Base-by-base conservation (phyloP, 1,140 invertebrate species). In the Hyposmocoma kahamanoa region DNA sequence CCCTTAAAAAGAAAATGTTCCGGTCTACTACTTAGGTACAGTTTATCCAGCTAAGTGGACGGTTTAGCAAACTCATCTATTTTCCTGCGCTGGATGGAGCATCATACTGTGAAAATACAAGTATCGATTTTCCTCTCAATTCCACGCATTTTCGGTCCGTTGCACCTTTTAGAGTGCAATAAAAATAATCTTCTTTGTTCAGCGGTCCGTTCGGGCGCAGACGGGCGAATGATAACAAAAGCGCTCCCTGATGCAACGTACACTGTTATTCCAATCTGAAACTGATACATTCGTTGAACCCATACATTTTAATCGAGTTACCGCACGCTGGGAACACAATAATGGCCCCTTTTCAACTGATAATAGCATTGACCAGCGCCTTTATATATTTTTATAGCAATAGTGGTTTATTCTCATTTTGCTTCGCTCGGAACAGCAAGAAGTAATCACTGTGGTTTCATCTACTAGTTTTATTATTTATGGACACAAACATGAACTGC, bases 101-200 rank as follows among this genome's bases (percentile, higher is more conserved):
- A 26, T 26, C 24, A 26, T 26, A 6, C 24, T 26, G 24, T 26
- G 24, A 26, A 26, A 26, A 26, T 26, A 26, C 11, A 26, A 26
- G 24, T 26, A 26, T 26, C 11, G 24, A 26, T 26, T 77, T 62
- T 67, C 53, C 63, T 68, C 67, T 68, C 67, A 76, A 78, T 76
- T 74, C 67, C 69, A 67, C 62, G 65, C 63, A 67, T 72, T 67
- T 69, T 67, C 73, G 63, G 68, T 62, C 70, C 54, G 62, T 62
- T 74, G 73, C 69, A 72, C 72, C 69, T 77, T 81, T 77, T 57
- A 66, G 62, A 67, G 67, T 75, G 75, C 73, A 79, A 77, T 78
- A 80, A 78, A 82, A 82, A 79, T 79, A 82, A 82, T 82, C 70
- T 74, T 72, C 78, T 76, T 76, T 82, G 72, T 73, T 50, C 73